Evolutionary conservation across 2,797 vertebrate genomes (phyloP), one percentile per base, ranked within the genome.

Genomic region (Vireo griseus): DNA sequence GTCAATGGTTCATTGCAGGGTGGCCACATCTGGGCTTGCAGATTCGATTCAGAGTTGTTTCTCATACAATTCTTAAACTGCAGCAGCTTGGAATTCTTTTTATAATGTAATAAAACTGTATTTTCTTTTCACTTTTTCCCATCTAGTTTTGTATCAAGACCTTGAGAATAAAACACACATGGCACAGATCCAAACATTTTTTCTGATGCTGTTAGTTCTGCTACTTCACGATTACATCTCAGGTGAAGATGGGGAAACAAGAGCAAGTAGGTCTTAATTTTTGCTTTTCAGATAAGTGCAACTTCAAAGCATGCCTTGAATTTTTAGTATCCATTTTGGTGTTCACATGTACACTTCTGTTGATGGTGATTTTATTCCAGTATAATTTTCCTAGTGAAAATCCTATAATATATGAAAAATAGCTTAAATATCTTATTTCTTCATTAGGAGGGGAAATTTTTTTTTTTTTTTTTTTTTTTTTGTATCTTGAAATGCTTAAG

Each of bases 191-290:
- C 50, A 93, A 90, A 97, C 85, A 87, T 98, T 98, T 96, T 97
- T 98, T 97, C 97, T 98, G 96, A 98, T 97, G 96, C 75, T 99
- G 92, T 97, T 98, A 97, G 91, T 98, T 96, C 97, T 98, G 94
- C 97, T 98, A 88, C 98, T 99, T 96, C 97, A 95, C 94, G 97
- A 98, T 97, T 97, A 97, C 97, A 95, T 97, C 94, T 97, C 97
- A 95, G 97, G 99, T 97, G 98, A 99, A 98, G 98, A 99, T 98
- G 98, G 98, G 55, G 98, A 99, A 97, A 98, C 99, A 97, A 98
- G 99, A 99, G 98, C 98, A 97, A 99, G 99, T 99, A 99, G 98
- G 99, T 97, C 47, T 92, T 77, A 61, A 86, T 45, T 91, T 91
- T 94, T 90, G 6, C 17, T 55, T 90, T 95, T 90, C n/a, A 42